Conservation (phyloP, 2,888 invertebrate genomes). For the Operophtera brumata region DNA sequence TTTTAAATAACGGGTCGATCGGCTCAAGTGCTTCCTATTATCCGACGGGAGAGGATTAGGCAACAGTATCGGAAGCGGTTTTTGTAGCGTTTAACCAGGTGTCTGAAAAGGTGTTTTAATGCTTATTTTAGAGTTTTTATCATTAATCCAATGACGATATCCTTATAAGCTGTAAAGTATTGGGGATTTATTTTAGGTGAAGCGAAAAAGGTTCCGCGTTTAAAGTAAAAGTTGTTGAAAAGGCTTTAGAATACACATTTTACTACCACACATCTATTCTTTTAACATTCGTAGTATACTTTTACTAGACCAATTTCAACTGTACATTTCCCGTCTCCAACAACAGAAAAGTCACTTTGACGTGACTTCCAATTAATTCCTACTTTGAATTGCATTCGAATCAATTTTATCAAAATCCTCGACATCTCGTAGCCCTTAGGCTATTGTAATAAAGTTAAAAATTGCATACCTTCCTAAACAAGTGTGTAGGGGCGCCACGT, state of each 20-base stretch:
- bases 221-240: too few species aligned
- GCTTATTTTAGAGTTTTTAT: slow-evolving; percentile 57
- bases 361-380: slow-evolving; percentile 53
- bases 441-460: slow-evolving; percentile 27
- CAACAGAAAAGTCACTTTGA: slow-evolving; percentile 50
- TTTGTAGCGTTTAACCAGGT: slow-evolving; percentile 62
- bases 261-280: too few species aligned
- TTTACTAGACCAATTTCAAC: slow-evolving; percentile 9
- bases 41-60: slow-evolving; percentile 68
- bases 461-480: slow-evolving; percentile 9
- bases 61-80: slow-evolving; percentile 66
- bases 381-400: slow-evolving; percentile 61
- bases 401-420: slow-evolving; percentile 38
- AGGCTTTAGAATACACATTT: too few species aligned
- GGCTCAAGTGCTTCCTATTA: slow-evolving; percentile 78
- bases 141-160: slow-evolving; percentile 64
- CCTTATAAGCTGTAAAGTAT: slow-evolving; percentile 40
- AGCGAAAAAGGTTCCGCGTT: too few species aligned
- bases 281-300: background rate
- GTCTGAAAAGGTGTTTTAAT: slow-evolving; percentile 69
- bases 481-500: slow-evolving; percentile 59
- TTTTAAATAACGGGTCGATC: slow-evolving; percentile 74
- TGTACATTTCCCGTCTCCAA: slow-evolving; percentile 26
- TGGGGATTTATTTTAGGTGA: slow-evolving; percentile 15
- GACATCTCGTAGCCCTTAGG: slow-evolving; percentile 28